Evolutionary conservation across 2,113 vertebrate species (phyloP).

Genomic region (Pelecanoides urinatrix): DNA sequence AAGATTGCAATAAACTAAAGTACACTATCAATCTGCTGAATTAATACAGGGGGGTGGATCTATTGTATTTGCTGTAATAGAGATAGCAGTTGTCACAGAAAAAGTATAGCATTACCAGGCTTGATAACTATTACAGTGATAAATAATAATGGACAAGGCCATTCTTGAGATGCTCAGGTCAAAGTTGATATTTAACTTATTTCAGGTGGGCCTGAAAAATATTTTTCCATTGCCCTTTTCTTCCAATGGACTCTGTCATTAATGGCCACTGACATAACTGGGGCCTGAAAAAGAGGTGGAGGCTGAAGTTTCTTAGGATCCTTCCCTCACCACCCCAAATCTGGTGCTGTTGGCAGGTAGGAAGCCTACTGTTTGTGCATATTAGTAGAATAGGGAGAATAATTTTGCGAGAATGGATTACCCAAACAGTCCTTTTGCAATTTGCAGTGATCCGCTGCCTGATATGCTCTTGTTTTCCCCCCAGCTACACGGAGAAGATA

Average conservation of each 20-base stretch:
- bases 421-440: not conserved
- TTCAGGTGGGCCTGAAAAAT: not conserved
- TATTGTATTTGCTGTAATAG: not conserved
- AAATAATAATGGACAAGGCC: not conserved
- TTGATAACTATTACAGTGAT: not conserved
- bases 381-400: not conserved
- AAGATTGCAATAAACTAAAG: conserved; percentile 21
- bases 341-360: not conserved
- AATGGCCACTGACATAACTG: not conserved
- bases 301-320: not conserved
- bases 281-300: not conserved
- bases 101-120: not conserved
- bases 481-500: not conserved
- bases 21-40: conserved; percentile 9
- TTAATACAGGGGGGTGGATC: not conserved
- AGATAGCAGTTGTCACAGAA: not conserved
- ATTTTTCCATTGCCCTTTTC: not conserved
- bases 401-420: not conserved
- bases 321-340: not conserved
- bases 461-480: not conserved
- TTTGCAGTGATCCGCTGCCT: not conserved
- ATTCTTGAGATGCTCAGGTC: not conserved
- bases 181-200: not conserved
- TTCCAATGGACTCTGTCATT: not conserved
- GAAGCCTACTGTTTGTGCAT: not conserved